Base-by-base conservation (phyloP, 2,888 invertebrate genomes). In the Candidula unifasciata region DNA sequence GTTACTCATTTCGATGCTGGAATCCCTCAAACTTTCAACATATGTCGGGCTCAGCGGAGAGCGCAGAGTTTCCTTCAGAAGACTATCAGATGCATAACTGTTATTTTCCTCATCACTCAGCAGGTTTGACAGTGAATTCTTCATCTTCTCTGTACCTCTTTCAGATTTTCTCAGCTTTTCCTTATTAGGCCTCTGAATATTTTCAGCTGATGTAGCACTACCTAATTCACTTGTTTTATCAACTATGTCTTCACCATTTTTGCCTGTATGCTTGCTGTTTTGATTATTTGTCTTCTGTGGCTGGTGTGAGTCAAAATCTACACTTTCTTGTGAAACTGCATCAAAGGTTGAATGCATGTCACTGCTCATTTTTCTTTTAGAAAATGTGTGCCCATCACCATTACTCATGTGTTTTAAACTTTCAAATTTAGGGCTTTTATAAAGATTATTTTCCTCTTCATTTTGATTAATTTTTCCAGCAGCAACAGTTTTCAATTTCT, bases 81-180 rank as follows among this genome's bases (percentile, higher is more conserved):
- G 3, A 30, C 37, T 84, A 44, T 76, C 35, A 5, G 35, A 24
- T 37, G 68, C 52, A 66, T 84, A 84, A 30, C 80, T 76, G 30
- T 77, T 76, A n/a, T 79, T 69, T 37, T 80, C 84, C 10, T 80
- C 84, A 66, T 84, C 84, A 77, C 69, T 69, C 33, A 69, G 35
- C 16, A 33, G 27, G 33, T 33, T 33, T 16, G 6, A 10, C n/a
- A 18, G 69, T 21, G 69, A 69, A 37, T 37, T 69, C 6, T 13
- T 44, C 44, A 44, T 44, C 37, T 69, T 69, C 27, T n/a, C 27
- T 24, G 24, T 35, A 21, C 27, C 21, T 33, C 24, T 69, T 24
- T 69, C 37, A 21, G 69, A 37, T 35, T 35, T 69, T 69, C 35
- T 37, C 18, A 35, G 33, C 69, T 35, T 69, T 6, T 24, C 21